phyloP scores from a whole-genome alignment of 2,113 vertebrate genomes.

The Hemiscyllium ocellatum region DNA sequence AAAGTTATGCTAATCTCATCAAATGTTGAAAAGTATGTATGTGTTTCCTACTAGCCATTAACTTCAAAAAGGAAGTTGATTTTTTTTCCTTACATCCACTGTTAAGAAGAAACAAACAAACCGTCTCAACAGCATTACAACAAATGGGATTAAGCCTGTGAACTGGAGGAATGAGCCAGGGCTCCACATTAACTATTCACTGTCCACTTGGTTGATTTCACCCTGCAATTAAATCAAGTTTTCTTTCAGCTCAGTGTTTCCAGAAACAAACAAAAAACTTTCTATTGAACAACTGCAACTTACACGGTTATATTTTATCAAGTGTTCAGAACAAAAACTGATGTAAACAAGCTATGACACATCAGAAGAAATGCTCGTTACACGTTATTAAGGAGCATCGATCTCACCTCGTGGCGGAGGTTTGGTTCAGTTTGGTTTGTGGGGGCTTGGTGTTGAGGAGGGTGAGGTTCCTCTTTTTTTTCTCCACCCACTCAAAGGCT shows the following conservation, averaged over 20 bases:
- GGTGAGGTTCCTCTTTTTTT: too few species aligned
- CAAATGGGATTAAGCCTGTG: neutral
- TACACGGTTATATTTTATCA: neutral
- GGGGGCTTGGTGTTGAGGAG: too few species aligned
- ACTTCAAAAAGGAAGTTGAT: neutral
- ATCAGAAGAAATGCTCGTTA: neutral
- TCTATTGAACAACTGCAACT: neutral
- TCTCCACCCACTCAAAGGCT: too few species aligned
- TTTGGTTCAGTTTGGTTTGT: too few species aligned
- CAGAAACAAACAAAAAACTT: neutral
- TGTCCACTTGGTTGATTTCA: neutral
- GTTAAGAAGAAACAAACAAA: neutral
- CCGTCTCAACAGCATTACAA: constrained; percentile 22
- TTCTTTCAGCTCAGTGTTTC: neutral
- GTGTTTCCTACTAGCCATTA: too few species aligned
- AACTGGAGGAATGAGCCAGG: neutral
- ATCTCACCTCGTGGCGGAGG: neutral
- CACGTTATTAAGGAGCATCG: neutral
- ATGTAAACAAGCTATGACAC: neutral
- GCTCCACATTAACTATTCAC: neutral
- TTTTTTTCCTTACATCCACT: neutral
- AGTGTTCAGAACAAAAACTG: neutral
- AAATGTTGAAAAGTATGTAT: neutral
- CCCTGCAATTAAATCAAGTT: neutral
- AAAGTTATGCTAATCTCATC: neutral